Conservation (phyloP, 2,797 vertebrate species). For the Percopsis omiscomaycus region DNA sequence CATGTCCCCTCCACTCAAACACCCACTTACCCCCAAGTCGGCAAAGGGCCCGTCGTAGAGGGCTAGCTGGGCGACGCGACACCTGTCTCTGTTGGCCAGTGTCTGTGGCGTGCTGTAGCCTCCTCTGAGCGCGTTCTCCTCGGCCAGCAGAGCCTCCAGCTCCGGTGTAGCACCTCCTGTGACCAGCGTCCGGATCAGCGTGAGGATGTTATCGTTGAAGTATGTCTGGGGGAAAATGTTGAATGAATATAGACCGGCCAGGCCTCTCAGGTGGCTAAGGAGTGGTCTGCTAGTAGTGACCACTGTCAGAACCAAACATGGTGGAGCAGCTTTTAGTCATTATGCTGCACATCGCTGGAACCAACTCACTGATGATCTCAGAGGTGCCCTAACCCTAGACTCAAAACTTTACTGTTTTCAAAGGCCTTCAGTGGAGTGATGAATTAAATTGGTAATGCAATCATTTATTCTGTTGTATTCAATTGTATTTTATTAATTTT, state of each 20-base stretch:
- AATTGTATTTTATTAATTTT: too few relatives aligned
- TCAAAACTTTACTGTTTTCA: too few relatives aligned
- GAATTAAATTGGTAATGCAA: too few relatives aligned
- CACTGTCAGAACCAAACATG: neutral
- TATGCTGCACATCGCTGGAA: too few relatives aligned
- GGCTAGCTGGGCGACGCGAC: constrained; percentile 96
- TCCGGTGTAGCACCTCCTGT: constrained; percentile 98
- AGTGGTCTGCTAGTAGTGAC: neutral
- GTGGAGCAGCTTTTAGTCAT: neutral
- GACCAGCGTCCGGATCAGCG: constrained; percentile 97
- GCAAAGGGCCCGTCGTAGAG: constrained; percentile 97
- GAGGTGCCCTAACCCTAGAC: too few relatives aligned
- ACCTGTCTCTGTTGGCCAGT: constrained; percentile 97
- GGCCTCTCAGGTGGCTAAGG: neutral
- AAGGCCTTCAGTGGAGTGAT: too few relatives aligned
- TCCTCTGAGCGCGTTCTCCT: constrained; percentile 94
- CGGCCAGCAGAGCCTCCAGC: constrained; percentile 93
- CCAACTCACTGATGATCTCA: too few relatives aligned
- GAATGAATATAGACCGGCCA: too few relatives aligned
- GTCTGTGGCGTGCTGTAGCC: constrained; percentile 99
- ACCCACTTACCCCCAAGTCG: constrained; percentile 89
- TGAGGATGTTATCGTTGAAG: constrained; percentile 99
- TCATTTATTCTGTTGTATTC: too few relatives aligned
- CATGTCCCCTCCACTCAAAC: constrained; percentile 66
- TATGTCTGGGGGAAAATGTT: constrained; percentile 86